phyloP scores from a whole-genome alignment of 2,888 invertebrate species.

The Branchipolynoe longqiensis region DNA sequence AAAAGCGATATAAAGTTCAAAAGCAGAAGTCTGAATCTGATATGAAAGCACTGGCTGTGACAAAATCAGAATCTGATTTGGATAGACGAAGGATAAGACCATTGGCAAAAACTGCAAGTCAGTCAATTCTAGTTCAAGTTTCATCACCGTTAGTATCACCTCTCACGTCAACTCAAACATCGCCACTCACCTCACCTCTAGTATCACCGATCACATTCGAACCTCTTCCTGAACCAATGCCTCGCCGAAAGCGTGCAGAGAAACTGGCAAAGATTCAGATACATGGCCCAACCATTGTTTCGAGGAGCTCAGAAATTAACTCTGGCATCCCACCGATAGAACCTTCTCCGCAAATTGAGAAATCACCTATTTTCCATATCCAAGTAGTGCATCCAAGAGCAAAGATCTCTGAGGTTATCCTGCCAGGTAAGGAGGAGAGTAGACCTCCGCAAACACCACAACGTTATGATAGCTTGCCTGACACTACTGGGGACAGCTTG shows the following conservation, averaged over 20 bases:
- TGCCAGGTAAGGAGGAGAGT: background rate
- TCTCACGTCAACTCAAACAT: background rate
- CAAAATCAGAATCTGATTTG: too few relatives aligned
- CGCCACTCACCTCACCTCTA: background rate
- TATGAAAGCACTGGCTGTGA: background rate
- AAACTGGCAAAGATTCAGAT: slow-evolving; percentile 18
- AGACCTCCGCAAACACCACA: background rate
- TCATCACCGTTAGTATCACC: background rate
- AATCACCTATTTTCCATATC: slow-evolving; percentile 13
- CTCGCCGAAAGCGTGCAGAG: slow-evolving; percentile 13
- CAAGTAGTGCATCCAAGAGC: background rate
- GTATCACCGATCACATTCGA: background rate
- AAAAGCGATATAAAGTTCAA: background rate
- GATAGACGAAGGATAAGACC: too few relatives aligned
- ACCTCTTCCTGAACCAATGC: background rate
- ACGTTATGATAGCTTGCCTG: background rate
- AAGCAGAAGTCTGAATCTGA: background rate
- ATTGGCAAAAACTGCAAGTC: too few relatives aligned
- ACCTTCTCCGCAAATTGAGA: background rate
- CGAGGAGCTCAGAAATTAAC: background rate
- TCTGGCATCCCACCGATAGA: background rate
- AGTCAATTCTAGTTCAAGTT: too few relatives aligned
- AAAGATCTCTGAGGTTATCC: background rate
- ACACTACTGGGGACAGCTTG: too few relatives aligned
- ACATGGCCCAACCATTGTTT: background rate